These are phyloP conservation scores for Galerucella pusilla DNA, from an alignment of 2,888 invertebrate species.

Conservation along the genomic window DNA sequence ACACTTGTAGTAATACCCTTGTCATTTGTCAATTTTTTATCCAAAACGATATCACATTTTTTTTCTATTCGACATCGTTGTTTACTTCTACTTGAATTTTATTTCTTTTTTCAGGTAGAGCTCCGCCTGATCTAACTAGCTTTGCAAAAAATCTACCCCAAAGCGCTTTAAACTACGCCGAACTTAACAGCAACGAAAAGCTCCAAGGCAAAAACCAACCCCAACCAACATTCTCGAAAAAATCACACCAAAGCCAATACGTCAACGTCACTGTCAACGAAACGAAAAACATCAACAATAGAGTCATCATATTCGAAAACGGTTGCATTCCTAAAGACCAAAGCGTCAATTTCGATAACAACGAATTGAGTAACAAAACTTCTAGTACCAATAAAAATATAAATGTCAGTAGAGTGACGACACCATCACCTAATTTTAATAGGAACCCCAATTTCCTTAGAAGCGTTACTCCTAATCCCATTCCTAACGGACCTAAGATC, in stretches of 20 bases:
- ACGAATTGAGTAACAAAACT: constrained; percentile 61
- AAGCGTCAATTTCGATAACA: constrained; percentile 59
- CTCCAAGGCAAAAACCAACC: constrained; percentile 60
- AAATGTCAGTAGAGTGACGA: constrained; percentile 61
- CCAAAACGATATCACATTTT: too few species aligned
- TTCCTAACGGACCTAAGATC: constrained; percentile 51
- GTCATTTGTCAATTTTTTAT: too few species aligned
- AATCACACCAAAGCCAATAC: constrained; percentile 59
- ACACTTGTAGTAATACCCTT: too few species aligned
- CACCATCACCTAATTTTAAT: constrained; percentile 68
- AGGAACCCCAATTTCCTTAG: constrained; percentile 63
- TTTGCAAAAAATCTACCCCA: constrained; percentile 72
- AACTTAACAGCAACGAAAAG: constrained; percentile 61
- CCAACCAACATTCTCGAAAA: constrained; percentile 58
- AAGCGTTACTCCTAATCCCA: constrained; percentile 62
- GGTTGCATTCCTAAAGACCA: constrained; percentile 60
- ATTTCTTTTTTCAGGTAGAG: constrained; percentile 63
- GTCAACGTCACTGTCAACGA: constrained; percentile 63
- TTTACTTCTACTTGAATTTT: too few species aligned
- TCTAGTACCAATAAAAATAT: constrained; percentile 57
- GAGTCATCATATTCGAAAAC: constrained; percentile 62
- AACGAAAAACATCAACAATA: constrained; percentile 63
- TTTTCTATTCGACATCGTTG: too few species aligned
- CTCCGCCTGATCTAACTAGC: constrained; percentile 70
- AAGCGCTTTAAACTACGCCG: constrained; percentile 65